Evolutionary conservation across 2,797 vertebrate genomes (phyloP).

Genomic region (Orestias chungarensis): DNA sequence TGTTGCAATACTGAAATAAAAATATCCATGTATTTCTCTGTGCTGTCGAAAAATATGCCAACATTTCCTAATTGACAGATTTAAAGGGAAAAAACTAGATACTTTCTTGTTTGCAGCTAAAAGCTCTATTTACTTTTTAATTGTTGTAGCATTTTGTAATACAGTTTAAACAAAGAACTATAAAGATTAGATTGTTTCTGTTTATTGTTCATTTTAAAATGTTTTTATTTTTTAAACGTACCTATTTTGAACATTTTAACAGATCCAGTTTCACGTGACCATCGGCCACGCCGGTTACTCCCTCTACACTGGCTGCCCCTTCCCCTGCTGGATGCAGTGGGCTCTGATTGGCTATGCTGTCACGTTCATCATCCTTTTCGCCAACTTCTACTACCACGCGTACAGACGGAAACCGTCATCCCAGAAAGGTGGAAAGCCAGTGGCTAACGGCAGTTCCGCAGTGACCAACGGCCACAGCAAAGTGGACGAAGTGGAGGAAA

Average conservation of each 20-base stretch:
- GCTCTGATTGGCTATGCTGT: slow-evolving; percentile 92
- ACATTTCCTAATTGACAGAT: not conserved
- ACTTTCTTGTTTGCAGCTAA: not conserved
- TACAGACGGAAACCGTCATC: slow-evolving; percentile 85
- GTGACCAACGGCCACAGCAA: slow-evolving; percentile 87
- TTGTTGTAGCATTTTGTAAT: no score
- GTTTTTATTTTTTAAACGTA: not conserved
- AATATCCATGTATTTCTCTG: not conserved
- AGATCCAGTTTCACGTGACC: slow-evolving; percentile 98
- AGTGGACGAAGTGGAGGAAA: slow-evolving; percentile 81
- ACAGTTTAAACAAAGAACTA: no score
- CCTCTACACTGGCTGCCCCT: slow-evolving; percentile 95
- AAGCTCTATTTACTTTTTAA: not conserved
- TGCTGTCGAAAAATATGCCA: not conserved
- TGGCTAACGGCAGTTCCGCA: slow-evolving; percentile 78
- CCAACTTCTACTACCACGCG: slow-evolving; percentile 97
- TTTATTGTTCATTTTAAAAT: not conserved
- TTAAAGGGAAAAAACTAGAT: not conserved
- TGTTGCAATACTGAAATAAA: not conserved
- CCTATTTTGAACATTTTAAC: slow-evolving; percentile 42
- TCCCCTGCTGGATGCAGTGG: slow-evolving; percentile 99
- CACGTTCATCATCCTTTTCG: slow-evolving; percentile 97
- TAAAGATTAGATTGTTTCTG: not conserved
- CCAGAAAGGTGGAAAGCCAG: slow-evolving; percentile 80
- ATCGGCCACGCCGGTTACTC: slow-evolving; percentile 94